phyloP scores from a whole-genome alignment of 2,113 vertebrate species.

The Takifugu flavidus region DNA sequence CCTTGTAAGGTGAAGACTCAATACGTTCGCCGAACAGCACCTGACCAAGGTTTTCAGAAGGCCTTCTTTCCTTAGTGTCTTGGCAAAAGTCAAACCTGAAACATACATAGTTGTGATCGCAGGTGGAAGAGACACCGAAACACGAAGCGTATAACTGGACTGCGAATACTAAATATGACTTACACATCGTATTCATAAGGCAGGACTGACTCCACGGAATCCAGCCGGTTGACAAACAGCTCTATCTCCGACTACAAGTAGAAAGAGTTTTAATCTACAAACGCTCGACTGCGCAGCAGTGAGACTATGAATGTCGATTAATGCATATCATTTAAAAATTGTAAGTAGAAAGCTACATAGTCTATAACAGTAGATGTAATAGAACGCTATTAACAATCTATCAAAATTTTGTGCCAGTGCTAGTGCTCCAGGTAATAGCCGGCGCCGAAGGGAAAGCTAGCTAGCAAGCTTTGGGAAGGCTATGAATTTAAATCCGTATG shows the following conservation, averaged over 20 bases:
- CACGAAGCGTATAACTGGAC: not conserved
- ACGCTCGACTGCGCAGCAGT: not conserved
- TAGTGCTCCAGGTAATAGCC: conserved; percentile 29
- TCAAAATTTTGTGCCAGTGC: not conserved
- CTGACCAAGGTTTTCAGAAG: conserved; percentile 97
- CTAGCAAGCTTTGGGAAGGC: conserved; percentile 2
- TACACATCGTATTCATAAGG: conserved; percentile 97
- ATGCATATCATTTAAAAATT: no score
- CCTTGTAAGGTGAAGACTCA: conserved; percentile 95
- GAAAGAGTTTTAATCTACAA: not conserved
- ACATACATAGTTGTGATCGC: conserved; percentile 11
- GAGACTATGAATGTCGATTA: no score
- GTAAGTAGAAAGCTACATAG: no score
- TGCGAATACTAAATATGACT: conserved; percentile 60
- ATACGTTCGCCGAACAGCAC: conserved; percentile 97
- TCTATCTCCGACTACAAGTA: conserved; percentile 82
- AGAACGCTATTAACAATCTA: not conserved
- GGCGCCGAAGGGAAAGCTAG: conserved; percentile 34
- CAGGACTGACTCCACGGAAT: conserved; percentile 98
- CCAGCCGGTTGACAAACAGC: conserved; percentile 95
- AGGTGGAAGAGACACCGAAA: not conserved
- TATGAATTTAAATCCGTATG: not conserved
- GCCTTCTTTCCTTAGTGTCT: conserved; percentile 83
- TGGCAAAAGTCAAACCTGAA: conserved; percentile 96
- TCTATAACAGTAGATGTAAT: no score